Conservation (phyloP, 2,888 invertebrate genomes). For the Erynnis tages region DNA sequence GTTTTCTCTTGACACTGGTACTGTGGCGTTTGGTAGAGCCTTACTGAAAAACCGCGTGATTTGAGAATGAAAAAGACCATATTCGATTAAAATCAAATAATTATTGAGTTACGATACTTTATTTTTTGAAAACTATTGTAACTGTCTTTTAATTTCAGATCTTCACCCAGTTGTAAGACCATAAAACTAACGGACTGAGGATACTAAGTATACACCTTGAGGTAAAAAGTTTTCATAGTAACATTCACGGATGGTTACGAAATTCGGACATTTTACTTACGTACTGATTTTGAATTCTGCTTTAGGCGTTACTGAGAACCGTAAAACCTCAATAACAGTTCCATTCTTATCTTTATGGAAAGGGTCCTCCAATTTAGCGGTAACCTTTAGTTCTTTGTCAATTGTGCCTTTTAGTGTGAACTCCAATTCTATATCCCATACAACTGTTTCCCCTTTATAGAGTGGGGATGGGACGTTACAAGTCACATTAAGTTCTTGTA, state of each 20-base stretch:
- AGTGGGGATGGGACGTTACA: constrained; percentile 62
- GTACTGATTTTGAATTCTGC: constrained; percentile 53
- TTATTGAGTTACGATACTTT: too few species aligned
- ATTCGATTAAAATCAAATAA: too few species aligned
- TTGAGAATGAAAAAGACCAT: too few species aligned
- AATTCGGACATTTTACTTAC: constrained; percentile 43
- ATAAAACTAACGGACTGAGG: too few species aligned
- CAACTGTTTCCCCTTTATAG: constrained; percentile 45
- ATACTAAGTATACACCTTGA: too few species aligned
- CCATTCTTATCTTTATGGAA: constrained; percentile 50
- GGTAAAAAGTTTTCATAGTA: too few species aligned
- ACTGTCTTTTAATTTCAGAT: too few species aligned
- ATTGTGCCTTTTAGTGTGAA: constrained; percentile 45
- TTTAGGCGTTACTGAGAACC: constrained; percentile 47
- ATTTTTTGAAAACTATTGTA: too few species aligned
- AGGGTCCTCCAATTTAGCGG: constrained; percentile 51
- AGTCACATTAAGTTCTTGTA: constrained; percentile 49
- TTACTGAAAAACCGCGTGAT: constrained; percentile 47
- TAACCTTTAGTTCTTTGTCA: constrained; percentile 43
- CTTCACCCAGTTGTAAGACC: too few species aligned
- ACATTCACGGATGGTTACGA: too few species aligned
- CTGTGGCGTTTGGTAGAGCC: constrained; percentile 54
- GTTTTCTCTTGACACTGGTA: constrained; percentile 56
- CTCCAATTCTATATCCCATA: constrained; percentile 66
- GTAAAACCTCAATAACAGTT: constrained; percentile 40